Conservation (phyloP, 2,113 vertebrate species). For the Sebastes schlegelii region DNA sequence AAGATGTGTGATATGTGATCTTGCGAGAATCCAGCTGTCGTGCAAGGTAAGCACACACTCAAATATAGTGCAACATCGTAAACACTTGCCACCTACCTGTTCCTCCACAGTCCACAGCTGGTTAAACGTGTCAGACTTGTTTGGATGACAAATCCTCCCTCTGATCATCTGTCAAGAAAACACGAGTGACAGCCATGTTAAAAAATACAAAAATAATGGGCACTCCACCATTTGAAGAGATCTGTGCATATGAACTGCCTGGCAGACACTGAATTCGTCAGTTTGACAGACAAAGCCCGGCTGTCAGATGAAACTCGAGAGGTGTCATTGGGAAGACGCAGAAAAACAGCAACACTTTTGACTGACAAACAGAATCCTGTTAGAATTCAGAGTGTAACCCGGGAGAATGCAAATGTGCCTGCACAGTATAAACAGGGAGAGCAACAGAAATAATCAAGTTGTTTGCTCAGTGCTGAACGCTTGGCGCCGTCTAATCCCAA, state of each 20-base stretch:
- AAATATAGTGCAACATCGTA: background rate
- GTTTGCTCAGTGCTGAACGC: slow-evolving; percentile 37
- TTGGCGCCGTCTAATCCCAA: slow-evolving; percentile 29
- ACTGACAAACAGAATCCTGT: slow-evolving; percentile 57
- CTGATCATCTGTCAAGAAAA: slow-evolving; percentile 91
- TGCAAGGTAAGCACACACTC: background rate
- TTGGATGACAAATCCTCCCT: slow-evolving; percentile 93
- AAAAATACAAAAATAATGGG: slow-evolving; percentile 47
- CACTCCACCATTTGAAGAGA: slow-evolving; percentile 29
- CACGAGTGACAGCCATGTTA: slow-evolving; percentile 56
- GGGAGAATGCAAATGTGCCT: slow-evolving; percentile 45
- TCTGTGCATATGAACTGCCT: slow-evolving; percentile 41
- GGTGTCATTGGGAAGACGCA: slow-evolving; percentile 18
- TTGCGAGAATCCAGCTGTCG: too few species aligned
- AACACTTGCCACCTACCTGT: slow-evolving; percentile 86
- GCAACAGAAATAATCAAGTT: slow-evolving; percentile 42
- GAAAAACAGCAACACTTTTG: slow-evolving; percentile 46
- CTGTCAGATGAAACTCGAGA: slow-evolving; percentile 40
- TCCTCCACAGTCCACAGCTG: slow-evolving; percentile 98
- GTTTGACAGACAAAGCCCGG: slow-evolving; percentile 43
- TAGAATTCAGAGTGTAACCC: slow-evolving; percentile 45
- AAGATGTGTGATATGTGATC: too few species aligned
- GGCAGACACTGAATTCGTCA: slow-evolving; percentile 29
- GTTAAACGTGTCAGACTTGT: slow-evolving; percentile 98
- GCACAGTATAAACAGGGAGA: slow-evolving; percentile 15